These are phyloP conservation scores for Drosophila paulistorum DNA, from an alignment of 1,140 invertebrate genomes.

Conservation along the genomic window DNA sequence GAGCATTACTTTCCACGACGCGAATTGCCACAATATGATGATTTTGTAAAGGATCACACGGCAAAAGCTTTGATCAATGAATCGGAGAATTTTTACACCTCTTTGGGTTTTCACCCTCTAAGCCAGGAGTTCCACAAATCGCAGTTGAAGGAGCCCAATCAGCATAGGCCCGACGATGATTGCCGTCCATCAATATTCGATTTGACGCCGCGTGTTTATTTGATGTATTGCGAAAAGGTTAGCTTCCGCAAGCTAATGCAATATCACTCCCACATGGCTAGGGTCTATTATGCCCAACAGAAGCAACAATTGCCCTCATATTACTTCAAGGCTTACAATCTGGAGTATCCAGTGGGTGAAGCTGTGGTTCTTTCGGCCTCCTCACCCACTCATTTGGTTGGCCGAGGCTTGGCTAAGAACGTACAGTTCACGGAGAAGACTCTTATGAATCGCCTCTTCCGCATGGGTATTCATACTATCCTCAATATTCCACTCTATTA, in stretches of 20 bases:
- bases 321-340: constrained; percentile 85
- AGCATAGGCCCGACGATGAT: constrained; percentile 65
- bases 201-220: constrained; percentile 65
- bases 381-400: constrained; percentile 85
- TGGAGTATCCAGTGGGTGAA: constrained; percentile 89
- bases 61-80: constrained; percentile 64
- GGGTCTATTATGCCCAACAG: constrained; percentile 89
- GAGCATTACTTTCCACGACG: constrained; percentile 64
- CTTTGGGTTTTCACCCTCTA: constrained; percentile 60
- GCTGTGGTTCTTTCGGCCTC: constrained; percentile 86
- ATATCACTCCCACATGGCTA: constrained; percentile 91
- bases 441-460: constrained; percentile 84
- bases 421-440: constrained; percentile 58
- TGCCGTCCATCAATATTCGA: constrained; percentile 76
- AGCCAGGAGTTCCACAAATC: constrained; percentile 61
- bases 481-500: constrained; percentile 74
- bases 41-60: constrained; percentile 54
- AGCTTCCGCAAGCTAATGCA: constrained; percentile 77
- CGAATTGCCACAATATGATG: constrained; percentile 68
- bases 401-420: constrained; percentile 54
- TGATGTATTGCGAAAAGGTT: constrained; percentile 78
- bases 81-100: constrained; percentile 72
- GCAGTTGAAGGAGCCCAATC: constrained; percentile 71
- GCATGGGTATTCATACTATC: constrained; percentile 82
- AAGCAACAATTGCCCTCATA: constrained; percentile 85